Evolutionary conservation across 2,113 vertebrate genomes (phyloP).

Genomic region (Serinus canaria): DNA sequence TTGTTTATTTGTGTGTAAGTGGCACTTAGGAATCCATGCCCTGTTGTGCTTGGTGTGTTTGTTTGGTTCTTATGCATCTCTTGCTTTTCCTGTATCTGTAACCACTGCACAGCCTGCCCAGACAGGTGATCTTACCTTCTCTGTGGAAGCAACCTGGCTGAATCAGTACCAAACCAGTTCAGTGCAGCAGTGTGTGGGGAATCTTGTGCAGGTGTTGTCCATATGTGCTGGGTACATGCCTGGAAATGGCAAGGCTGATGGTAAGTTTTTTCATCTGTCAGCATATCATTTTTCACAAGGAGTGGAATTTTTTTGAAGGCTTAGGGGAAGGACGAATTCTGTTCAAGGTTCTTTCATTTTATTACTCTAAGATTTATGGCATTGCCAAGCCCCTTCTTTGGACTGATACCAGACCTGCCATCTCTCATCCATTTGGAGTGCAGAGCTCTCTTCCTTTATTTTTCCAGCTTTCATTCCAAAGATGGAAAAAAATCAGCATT

Average conservation of each 20-base stretch:
- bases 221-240: slow-evolving; percentile 31
- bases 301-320: slow-evolving; percentile 50
- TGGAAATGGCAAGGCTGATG: slow-evolving; percentile 6
- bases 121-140: not conserved
- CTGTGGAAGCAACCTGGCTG: not conserved
- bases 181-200: not conserved
- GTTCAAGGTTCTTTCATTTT: slow-evolving; percentile 37
- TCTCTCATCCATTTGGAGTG: not conserved
- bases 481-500: not conserved
- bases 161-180: not conserved
- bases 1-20: slow-evolving; percentile 5
- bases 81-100: not conserved
- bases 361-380: slow-evolving; percentile 47
- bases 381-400: slow-evolving; percentile 19
- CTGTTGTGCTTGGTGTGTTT: not conserved
- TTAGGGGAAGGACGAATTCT: slow-evolving; percentile 28
- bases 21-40: not conserved
- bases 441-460: not conserved
- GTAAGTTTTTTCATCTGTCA: slow-evolving; percentile 38
- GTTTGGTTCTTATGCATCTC: not conserved
- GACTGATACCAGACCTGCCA: slow-evolving; percentile 29
- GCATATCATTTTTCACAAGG: slow-evolving; percentile 40
- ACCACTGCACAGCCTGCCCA: not conserved
- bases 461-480: slow-evolving; percentile 31
- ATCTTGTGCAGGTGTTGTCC: slow-evolving; percentile 27